These are phyloP conservation scores for Eilema griseolum DNA, from an alignment of 2,888 invertebrate genomes.

Conservation along the genomic window DNA sequence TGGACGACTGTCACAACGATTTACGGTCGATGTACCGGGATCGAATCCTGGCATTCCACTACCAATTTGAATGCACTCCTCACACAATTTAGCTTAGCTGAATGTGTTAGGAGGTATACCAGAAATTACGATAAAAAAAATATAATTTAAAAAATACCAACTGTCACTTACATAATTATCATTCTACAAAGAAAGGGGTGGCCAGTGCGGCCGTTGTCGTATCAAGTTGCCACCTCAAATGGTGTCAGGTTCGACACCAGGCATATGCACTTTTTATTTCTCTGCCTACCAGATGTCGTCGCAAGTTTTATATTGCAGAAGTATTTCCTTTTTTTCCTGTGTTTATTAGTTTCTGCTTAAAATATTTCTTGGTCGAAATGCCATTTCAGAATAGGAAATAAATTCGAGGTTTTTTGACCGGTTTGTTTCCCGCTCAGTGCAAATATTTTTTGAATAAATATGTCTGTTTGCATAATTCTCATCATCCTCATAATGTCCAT, in stretches of 20 bases:
- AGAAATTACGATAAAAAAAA: too few species aligned
- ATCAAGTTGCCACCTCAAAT: slow-evolving; percentile 59
- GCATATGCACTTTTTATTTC: slow-evolving; percentile 58
- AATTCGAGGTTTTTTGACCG: background rate
- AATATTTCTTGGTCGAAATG: background rate
- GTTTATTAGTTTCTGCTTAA: background rate
- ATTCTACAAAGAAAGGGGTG: slow-evolving; percentile 33
- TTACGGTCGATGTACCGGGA: too few species aligned
- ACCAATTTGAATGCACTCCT: too few species aligned
- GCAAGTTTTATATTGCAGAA: slow-evolving; percentile 41
- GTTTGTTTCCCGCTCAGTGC: too few species aligned
- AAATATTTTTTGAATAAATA: too few species aligned
- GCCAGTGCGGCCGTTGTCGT: slow-evolving; percentile 47
- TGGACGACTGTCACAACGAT: background rate
- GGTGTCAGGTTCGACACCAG: slow-evolving; percentile 73
- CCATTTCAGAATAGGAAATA: too few species aligned
- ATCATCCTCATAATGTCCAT: too few species aligned
- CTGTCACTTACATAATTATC: slow-evolving; percentile 24
- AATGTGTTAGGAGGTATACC: too few species aligned
- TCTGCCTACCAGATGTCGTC: slow-evolving; percentile 67
- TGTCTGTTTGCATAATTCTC: too few species aligned
- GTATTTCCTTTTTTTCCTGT: slow-evolving; percentile 28
- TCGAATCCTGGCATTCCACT: too few species aligned
- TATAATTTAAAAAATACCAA: slow-evolving; percentile 2
- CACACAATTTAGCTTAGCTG: too few species aligned